Evolutionary conservation across 2,797 vertebrate species (phyloP), one percentile per base, ranked within the genome.

Genomic region (Lagocephalus sceleratus): DNA sequence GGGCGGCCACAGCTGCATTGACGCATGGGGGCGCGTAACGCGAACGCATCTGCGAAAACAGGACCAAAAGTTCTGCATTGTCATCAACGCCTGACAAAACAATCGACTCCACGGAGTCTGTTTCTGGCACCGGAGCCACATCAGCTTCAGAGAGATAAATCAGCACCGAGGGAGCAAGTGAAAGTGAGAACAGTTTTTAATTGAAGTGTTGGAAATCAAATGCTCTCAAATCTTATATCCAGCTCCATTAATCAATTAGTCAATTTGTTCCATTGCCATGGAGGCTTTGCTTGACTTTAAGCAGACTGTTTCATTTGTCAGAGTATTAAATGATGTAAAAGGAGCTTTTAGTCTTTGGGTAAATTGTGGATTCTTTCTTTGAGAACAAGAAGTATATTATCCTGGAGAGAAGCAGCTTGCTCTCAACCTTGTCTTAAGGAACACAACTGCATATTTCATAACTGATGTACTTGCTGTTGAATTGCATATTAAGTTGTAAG

Each of bases 241-340:
- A 50, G 39, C 50, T 52, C 49, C 71, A 72, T 75, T 63, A 65
- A 55, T 68, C 67, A 68, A 47, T 47, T 47, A 47, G 49, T 66
- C 47, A 35, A 35, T 48, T 44, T 54, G 47, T 54, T 49, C 47
- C 47, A 51, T 25, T 47, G 23, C 43, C 53, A 65, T 47, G 22
- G 12, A 35, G 11, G 12, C 11, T 35, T 35, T 11, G 32, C 32
- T 32, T 32, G 29, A 32, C 12, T 32, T 32, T 32, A 32, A 32
- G 29, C 7, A 35, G 32, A 1, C 32, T 35, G 32, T 35, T 35
- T 12, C 12, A 1, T 35, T 35, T 35, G 11, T 14, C 46, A 47
- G 32, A 73, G 57, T 48, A 32, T 35, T 60, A 15, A 60, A 57
- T 62, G 55, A 57, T 44, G 58, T 43, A 38, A 69, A 69, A 63